A percentile compares a stretch with the other conserved stretches of the same genome.
Evolutionary conservation across 2,113 vertebrate species (phyloP).

Genomic region (Carassius auratus): DNA sequence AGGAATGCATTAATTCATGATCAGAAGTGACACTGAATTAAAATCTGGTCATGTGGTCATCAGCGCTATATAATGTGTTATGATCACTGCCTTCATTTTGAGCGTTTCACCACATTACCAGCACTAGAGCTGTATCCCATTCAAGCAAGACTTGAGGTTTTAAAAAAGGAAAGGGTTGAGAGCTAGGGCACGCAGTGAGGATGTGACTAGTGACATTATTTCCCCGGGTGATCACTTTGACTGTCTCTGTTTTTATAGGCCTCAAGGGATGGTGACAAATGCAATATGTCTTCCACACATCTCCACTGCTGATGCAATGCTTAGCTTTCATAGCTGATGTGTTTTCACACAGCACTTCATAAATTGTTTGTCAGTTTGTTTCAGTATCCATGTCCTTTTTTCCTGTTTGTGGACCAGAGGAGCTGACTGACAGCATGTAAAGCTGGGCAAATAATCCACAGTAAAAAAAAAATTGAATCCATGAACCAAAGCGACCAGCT

Average conservation of each 20-base stretch:
- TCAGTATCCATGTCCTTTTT: neutral
- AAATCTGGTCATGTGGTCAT: neutral
- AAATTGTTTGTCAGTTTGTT: neutral
- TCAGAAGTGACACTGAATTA: neutral
- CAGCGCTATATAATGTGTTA: neutral
- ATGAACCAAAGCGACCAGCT: neutral
- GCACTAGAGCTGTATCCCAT: neutral
- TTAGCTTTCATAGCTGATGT: neutral
- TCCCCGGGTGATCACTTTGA: constrained; percentile 13
- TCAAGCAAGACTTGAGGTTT: neutral
- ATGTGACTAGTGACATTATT: constrained; percentile 1
- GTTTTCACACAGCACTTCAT: neutral
- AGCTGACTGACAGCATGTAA: neutral
- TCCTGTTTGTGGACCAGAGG: neutral
- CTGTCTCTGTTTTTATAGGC: constrained; percentile 21
- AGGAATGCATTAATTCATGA: neutral
- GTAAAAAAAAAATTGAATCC: neutral
- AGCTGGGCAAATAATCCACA: neutral
- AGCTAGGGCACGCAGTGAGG: neutral
- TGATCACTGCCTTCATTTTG: neutral
- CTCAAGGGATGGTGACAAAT: constrained; percentile 35
- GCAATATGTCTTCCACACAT: constrained; percentile 26
- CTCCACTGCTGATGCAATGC: neutral
- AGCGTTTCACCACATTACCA: neutral
- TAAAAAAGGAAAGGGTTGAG: neutral